These are phyloP conservation scores for Malacoctenus gilli DNA, from an alignment of 2,797 vertebrate species.

Conservation along the genomic window DNA sequence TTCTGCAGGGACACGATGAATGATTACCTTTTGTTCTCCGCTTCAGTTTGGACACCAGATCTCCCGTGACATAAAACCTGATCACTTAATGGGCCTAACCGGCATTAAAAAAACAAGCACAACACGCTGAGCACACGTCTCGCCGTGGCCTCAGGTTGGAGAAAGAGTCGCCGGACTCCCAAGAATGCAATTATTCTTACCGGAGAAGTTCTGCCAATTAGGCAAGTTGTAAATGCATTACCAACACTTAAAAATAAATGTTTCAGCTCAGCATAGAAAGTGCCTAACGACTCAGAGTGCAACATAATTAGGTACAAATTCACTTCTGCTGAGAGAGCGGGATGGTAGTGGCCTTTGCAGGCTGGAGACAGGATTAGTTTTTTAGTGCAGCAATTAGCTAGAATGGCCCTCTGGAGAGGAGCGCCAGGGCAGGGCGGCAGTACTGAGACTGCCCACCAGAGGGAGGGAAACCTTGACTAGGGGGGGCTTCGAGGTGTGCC, in stretches of 20 bases:
- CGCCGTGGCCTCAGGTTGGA: conserved; percentile 21
- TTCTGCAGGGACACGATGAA: conserved; percentile 35
- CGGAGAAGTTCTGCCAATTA: conserved; percentile 21
- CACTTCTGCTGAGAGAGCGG: conserved; percentile 25
- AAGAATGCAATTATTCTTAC: conserved; percentile 30
- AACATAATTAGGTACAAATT: conserved; percentile 29
- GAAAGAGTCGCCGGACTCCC: conserved; percentile 31
- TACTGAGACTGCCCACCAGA: conserved; percentile 76
- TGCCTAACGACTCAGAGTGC: conserved; percentile 5
- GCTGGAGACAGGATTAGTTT: conserved; percentile 34
- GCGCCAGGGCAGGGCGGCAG: conserved; percentile 33
- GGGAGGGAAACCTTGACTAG: conserved; percentile 68
- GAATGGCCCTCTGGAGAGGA: conserved; percentile 30
- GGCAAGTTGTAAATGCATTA: too few species aligned
- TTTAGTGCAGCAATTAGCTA: conserved; percentile 38
- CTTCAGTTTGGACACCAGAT: conserved; percentile 51
- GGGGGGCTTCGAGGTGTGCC: conserved; percentile 14
- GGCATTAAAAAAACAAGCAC: conserved; percentile 30
- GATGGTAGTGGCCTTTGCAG: conserved; percentile 16
- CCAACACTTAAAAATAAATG: conserved; percentile 20
- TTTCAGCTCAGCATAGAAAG: conserved; percentile 37
- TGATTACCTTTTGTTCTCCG: conserved; percentile 35
- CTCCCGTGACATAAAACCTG: conserved; percentile 47
- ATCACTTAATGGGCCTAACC: conserved; percentile 46
- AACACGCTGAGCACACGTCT: conserved; percentile 21